These are phyloP conservation scores for Myrmecophaga tridactyla DNA, from an alignment of 2,113 vertebrate species.

Conservation along the genomic window DNA sequence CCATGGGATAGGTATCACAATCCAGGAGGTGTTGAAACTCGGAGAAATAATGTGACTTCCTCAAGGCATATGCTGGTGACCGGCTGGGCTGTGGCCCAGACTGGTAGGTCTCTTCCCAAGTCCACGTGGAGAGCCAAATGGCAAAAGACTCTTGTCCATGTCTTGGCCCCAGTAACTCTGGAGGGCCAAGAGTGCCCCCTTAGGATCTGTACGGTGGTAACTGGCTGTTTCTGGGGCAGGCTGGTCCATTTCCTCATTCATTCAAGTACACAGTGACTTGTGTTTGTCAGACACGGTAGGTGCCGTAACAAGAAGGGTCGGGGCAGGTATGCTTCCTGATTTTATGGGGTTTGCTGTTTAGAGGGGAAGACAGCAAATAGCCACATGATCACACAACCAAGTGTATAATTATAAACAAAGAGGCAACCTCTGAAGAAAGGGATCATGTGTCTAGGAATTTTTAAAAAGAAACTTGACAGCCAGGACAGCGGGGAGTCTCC, in stretches of 20 bases:
- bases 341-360: not conserved
- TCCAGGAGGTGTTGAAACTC: not conserved
- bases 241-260: not conserved
- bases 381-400: not conserved
- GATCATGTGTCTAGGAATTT: not conserved
- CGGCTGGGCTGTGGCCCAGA: not conserved
- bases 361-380: not conserved
- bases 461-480: not conserved
- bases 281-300: not conserved
- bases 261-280: not conserved
- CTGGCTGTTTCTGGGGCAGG: not conserved
- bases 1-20: not conserved
- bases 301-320: not conserved
- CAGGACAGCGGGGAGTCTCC: not conserved
- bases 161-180: not conserved
- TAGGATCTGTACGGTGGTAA: not conserved
- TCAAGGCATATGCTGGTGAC: not conserved
- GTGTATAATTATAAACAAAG: not conserved
- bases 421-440: not conserved
- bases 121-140: not conserved
- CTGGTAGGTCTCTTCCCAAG: not conserved
- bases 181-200: not conserved
- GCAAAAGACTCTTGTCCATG: not conserved
- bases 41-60: not conserved
- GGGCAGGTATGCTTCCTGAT: not conserved